Conservation (phyloP, 2,797 vertebrate species). For the Steatocranus sp. region DNA sequence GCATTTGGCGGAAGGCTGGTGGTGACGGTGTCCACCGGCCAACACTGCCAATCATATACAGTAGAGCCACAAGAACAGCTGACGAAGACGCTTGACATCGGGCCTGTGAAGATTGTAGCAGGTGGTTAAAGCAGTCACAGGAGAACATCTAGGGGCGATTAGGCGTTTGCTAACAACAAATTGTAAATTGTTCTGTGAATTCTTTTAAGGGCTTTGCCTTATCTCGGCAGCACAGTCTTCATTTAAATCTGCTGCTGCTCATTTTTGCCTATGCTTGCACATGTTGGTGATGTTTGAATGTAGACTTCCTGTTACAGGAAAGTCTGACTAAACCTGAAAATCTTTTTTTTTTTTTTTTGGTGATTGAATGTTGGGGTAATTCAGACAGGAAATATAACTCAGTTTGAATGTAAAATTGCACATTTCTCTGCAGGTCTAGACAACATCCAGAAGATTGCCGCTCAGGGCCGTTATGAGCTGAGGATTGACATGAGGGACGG, state of each 20-base stretch:
- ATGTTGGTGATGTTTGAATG: background rate
- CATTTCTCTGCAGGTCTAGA: constrained; percentile 82
- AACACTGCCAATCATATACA: constrained; percentile 22
- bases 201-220: background rate
- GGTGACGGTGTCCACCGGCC: constrained; percentile 5
- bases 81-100: background rate
- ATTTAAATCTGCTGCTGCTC: background rate
- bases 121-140: background rate
- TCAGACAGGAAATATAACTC: background rate
- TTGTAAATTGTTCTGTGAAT: background rate
- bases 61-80: background rate
- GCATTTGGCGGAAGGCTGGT: constrained; percentile 15
- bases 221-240: background rate
- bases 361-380: background rate
- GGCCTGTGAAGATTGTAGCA: constrained; percentile 1
- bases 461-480: constrained; percentile 92
- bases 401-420: background rate
- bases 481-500: constrained; percentile 94
- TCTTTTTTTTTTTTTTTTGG: background rate
- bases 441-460: constrained; percentile 89
- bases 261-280: background rate
- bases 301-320: background rate
- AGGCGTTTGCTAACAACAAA: background rate
- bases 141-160: background rate
- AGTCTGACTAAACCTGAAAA: background rate